Conservation (phyloP, 2,888 invertebrate species). For the Atethmia centrago region DNA sequence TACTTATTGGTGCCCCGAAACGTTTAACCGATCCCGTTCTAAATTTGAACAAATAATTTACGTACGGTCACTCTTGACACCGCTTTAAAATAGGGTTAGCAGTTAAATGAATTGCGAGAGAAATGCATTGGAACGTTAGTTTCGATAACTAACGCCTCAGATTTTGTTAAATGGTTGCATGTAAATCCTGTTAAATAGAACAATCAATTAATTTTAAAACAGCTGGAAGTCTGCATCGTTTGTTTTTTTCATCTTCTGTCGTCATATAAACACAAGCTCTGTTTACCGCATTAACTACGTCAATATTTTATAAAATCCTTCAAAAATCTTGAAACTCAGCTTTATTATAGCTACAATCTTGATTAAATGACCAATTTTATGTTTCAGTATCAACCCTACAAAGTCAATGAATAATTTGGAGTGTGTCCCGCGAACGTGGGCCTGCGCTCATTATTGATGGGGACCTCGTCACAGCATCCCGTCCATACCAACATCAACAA, state of each 20-base stretch:
- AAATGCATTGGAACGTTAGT: slow-evolving; percentile 16
- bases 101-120: slow-evolving; percentile 33
- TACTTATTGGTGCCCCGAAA: slow-evolving; percentile 90
- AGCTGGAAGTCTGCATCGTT: not conserved
- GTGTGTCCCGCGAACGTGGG: slow-evolving; percentile 70
- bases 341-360: not conserved
- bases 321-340: not conserved
- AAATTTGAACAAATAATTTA: slow-evolving; percentile 91
- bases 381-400: slow-evolving; percentile 71
- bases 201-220: not conserved
- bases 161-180: slow-evolving; percentile 17
- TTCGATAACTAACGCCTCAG: slow-evolving; percentile 22
- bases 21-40: slow-evolving; percentile 89
- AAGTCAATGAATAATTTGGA: slow-evolving; percentile 78
- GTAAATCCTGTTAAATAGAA: slow-evolving; percentile 8
- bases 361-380: slow-evolving; percentile 12
- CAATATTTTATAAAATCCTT: not conserved
- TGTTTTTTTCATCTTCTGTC: no score
- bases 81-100: slow-evolving; percentile 77
- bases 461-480: slow-evolving; percentile 68
- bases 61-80: slow-evolving; percentile 87
- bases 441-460: slow-evolving; percentile 77
- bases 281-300: no score
- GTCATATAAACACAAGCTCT: no score
- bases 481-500: slow-evolving; percentile 56